Base-by-base conservation (phyloP, 2,888 invertebrate species). In the Chouioia cunea region DNA sequence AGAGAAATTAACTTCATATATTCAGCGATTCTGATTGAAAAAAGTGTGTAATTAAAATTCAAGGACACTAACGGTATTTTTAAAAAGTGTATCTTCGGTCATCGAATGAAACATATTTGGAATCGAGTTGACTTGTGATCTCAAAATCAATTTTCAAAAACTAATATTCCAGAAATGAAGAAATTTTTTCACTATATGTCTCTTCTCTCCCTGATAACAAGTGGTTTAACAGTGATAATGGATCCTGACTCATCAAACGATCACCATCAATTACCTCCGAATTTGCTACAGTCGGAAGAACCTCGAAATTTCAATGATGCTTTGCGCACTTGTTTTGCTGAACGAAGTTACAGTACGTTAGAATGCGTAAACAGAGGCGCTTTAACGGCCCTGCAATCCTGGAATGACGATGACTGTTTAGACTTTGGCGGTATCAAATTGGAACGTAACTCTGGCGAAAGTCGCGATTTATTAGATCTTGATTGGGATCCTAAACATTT, bases 401-500 rank as follows among this genome's bases (percentile, higher is more conserved):
- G 91, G 74, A 91, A 93, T 73, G 91, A 90, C 77, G 86, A 88
- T 0, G 91, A 92, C 8, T 88, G 91, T 20, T 90, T 92, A 71
- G 90, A 90, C 77, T 86, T 93, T 67, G 89, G 91, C 0, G 88
- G 88, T 15, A 86, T 93, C 2, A 88, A 89, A 15, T 88, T 93
- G 75, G 89, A 89, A 0, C 89, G 90, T 78, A 89, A 90, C 67
- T 88, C 90, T 59, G 89, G 90, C 66, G 88, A 91, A 59, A 89
- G 89, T 15, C 88, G 93, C 63, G 91, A 92, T 71, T 87, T 91
- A 70, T 88, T 90, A 60, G 91, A 90, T 81, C 87, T 91, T 75
- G 92, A 93, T 78, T 91, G 91, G 73, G 92, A 93, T 86, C 93
- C 93, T 0, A 89, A 90, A 80, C 91, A 93, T 86, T 91, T 93